Base-by-base conservation (phyloP, 2,888 invertebrate genomes). In the Oligia strigilis region DNA sequence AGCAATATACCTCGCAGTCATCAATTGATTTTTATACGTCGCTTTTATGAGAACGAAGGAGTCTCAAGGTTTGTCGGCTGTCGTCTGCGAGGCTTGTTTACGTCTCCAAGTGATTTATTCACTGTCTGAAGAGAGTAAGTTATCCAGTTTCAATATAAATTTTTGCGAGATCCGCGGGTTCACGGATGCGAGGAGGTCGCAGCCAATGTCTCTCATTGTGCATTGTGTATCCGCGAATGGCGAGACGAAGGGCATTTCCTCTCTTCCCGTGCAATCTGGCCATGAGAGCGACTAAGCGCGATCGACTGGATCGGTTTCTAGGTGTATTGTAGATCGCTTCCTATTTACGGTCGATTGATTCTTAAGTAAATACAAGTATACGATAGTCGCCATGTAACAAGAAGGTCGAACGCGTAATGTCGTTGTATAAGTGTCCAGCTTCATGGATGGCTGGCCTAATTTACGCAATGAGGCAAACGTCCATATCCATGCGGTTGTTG, bases 221-320 rank as follows among this genome's bases (percentile, higher is more conserved):
- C 94, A 95, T 95, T 95, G 95, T 95, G 93, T 87, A 91, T 86
- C 88, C 90, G 89, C 91, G 91, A 92, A 92, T 90, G 93, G 92
- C 93, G 93, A 92, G 90, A 90, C 94, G 93, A 95, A 96, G 96
- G 96, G 95, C 95, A 95, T 93, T 95, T 96, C 95, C 96, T 95
- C 95, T 95, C 91, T 93, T 94, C 93, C 92, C 92, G 89, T 88
- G 87, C 87, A 87, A 90, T 83, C 90, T 92, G 95, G 87, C 96
- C 95, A 90, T 96, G 95, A 93, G 88, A 89, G 86, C 91, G 90
- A 91, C 90, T 91, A 91, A 88, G 87, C 85, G 85, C 91, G 90
- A 92, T 93, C 90, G 87, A 85, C 89, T 89, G 89, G 84, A 91
- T 90, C 91, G 90, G 85, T 85, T 83, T 78, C 83, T 85, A 82